These are phyloP conservation scores for Clarias laeviceps DNA, from an alignment of 2,797 vertebrate genomes.

Conservation along the genomic window DNA sequence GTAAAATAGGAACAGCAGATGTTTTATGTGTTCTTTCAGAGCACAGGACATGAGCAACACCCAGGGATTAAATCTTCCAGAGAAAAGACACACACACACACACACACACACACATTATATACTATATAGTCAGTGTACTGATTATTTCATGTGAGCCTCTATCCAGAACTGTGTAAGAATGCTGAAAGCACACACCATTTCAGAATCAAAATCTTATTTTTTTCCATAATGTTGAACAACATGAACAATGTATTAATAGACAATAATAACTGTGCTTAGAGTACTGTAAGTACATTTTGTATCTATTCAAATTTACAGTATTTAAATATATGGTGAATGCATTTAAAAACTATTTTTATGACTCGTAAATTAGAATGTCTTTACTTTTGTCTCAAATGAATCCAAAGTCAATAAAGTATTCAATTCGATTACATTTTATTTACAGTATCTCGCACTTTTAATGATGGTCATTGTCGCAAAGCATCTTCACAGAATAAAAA, in stretches of 20 bases:
- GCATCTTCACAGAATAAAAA: too few relatives aligned
- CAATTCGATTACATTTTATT: too few relatives aligned
- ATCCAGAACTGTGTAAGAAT: constrained; percentile 13
- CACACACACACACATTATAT: too few relatives aligned
- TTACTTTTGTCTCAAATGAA: background rate
- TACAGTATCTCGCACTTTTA: too few relatives aligned
- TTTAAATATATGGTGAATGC: background rate
- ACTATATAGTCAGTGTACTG: too few relatives aligned
- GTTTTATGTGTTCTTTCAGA: constrained; percentile 36
- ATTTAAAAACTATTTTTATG: background rate
- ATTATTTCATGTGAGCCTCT: background rate
- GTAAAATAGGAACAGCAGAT: constrained; percentile 18
- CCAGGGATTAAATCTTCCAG: background rate
- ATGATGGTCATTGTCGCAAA: too few relatives aligned
- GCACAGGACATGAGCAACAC: constrained; percentile 15
- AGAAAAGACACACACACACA: constrained; percentile 12
- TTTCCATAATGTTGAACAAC: background rate
- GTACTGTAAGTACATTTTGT: too few relatives aligned
- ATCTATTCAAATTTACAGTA: background rate
- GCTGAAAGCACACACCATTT: background rate
- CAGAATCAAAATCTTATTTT: background rate
- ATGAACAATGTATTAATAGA: background rate
- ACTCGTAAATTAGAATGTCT: background rate
- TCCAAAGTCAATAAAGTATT: background rate
- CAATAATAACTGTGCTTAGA: background rate